These are phyloP conservation scores for Bombus pascuorum DNA, from an alignment of 1,140 invertebrate genomes.

Conservation along the genomic window DNA sequence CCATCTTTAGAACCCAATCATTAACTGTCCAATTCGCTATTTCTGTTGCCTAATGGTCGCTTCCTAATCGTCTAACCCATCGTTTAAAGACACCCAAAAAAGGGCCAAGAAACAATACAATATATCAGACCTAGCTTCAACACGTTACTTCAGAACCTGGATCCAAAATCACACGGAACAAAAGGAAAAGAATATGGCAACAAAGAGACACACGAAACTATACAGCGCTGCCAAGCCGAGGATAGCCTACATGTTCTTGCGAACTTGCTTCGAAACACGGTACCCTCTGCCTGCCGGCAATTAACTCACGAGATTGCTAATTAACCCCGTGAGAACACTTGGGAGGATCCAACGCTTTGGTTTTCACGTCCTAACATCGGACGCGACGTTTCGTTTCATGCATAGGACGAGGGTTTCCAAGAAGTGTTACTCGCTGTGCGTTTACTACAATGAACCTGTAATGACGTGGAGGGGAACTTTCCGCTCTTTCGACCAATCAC, in stretches of 20 bases:
- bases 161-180: conserved; percentile 1
- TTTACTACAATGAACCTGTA: conserved; percentile 49
- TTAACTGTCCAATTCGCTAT: neutral
- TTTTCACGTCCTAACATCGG: conserved; percentile 40
- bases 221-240: conserved; percentile 14
- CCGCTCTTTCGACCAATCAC: conserved; percentile 65
- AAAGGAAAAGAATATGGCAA: conserved; percentile 13
- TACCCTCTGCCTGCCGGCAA: conserved; percentile 58
- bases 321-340: conserved; percentile 73
- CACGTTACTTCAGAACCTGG: neutral
- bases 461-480: conserved; percentile 62
- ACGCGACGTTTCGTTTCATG: conserved; percentile 29
- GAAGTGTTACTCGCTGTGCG: conserved; percentile 4
- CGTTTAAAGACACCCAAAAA: neutral
- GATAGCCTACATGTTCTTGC: conserved; percentile 23
- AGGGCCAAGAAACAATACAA: too few relatives aligned
- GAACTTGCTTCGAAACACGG: conserved; percentile 43
- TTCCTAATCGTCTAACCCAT: neutral
- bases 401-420: conserved; percentile 4
- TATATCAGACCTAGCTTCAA: neutral
- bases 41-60: neutral
- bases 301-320: conserved; percentile 73
- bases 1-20: neutral
- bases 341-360: conserved; percentile 50
- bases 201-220: conserved; percentile 18